These are phyloP conservation scores for Copidosoma aretas DNA, from an alignment of 2,888 invertebrate genomes.

Conservation along the genomic window DNA sequence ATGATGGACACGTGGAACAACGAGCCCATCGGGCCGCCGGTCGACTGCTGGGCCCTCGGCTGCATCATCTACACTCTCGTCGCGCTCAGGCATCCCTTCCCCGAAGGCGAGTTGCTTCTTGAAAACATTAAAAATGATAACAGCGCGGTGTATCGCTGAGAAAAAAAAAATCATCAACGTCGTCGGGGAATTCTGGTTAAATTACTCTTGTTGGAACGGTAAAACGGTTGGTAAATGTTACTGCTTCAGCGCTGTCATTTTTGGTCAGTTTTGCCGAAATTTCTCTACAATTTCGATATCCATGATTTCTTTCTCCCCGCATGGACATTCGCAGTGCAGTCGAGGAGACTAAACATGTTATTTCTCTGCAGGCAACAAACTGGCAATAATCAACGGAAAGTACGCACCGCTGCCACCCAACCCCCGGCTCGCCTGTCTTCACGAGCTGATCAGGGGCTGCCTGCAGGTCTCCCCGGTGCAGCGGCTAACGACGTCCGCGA, in stretches of 20 bases:
- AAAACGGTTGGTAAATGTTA: too few relatives aligned
- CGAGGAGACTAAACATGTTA: not conserved
- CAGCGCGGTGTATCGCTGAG: too few relatives aligned
- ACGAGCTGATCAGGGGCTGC: slow-evolving; percentile 80
- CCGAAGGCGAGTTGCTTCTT: slow-evolving; percentile 72
- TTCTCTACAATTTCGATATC: too few relatives aligned
- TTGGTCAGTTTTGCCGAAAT: too few relatives aligned
- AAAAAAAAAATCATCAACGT: too few relatives aligned
- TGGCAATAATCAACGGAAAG: slow-evolving; percentile 96
- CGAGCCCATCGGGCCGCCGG: slow-evolving; percentile 85
- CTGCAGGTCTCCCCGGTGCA: slow-evolving; percentile 82
- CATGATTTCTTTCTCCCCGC: too few relatives aligned
- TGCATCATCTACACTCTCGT: slow-evolving; percentile 93
- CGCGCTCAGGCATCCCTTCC: slow-evolving; percentile 95
- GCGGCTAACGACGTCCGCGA: slow-evolving; percentile 78
- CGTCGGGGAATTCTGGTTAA: too few relatives aligned
- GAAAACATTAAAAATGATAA: not conserved
- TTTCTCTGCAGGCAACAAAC: slow-evolving; percentile 71
- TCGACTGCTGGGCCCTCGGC: slow-evolving; percentile 97
- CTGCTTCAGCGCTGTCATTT: too few relatives aligned
- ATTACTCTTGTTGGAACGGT: too few relatives aligned
- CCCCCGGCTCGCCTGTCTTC: slow-evolving; percentile 81
- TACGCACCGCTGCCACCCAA: slow-evolving; percentile 84
- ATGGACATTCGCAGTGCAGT: too few relatives aligned
- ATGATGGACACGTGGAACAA: slow-evolving; percentile 98